These are phyloP conservation scores for Gallinago nigripennis DNA, from an alignment of 2,797 vertebrate genomes.

Conservation along the genomic window DNA sequence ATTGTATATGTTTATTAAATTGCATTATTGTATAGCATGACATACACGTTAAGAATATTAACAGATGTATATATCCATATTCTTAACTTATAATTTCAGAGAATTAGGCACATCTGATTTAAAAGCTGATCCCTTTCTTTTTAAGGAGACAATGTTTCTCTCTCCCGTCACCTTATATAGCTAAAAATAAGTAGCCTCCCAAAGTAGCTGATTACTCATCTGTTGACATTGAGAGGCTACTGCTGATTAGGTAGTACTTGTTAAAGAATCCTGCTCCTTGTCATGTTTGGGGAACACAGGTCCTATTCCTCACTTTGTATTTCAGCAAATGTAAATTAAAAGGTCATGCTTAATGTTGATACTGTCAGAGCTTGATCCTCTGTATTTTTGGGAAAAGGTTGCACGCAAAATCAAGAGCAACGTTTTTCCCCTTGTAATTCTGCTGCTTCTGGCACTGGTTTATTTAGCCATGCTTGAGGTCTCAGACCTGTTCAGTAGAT, in stretches of 20 bases:
- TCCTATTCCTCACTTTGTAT: neutral
- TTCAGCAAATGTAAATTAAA: neutral
- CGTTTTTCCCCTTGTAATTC: neutral
- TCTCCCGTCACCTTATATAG: neutral
- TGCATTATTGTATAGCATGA: neutral
- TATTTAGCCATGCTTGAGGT: neutral
- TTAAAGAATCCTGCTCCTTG: neutral
- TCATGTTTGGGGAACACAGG: neutral
- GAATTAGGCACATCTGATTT: neutral
- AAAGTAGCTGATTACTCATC: conserved; percentile 53
- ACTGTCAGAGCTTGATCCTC: neutral
- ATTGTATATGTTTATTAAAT: neutral
- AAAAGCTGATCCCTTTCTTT: neutral
- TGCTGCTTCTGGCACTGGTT: neutral
- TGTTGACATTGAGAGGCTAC: conserved; percentile 25
- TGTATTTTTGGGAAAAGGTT: neutral
- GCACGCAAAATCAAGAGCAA: neutral
- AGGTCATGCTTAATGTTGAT: neutral
- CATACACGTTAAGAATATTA: neutral
- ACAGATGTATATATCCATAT: neutral
- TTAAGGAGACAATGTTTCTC: neutral
- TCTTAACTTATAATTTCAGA: neutral
- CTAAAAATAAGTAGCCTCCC: conserved; percentile 49
- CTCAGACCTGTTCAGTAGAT: neutral
- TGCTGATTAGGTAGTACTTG: neutral